A percentile compares a stretch with the other conserved stretches of the same genome.
Conservation (phyloP, 2,113 vertebrate species). For the human region GRCh38 chr17:3593001-3593500, state of each 20-base stretch:
- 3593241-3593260: no score
- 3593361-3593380: not conserved
- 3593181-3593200: no score
- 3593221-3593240: no score
- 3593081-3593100: not conserved
- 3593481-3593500: not conserved
- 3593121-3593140: no score
- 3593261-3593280: no score
- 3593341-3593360: not conserved
- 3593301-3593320: not conserved
- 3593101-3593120: no score
- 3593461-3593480: not conserved
- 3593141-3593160: fast-evolving
- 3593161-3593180: no score
- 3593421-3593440: not conserved
- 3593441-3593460: not conserved
- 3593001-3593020: no score
- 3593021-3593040: not conserved
- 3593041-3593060: not conserved
- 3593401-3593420: fast-evolving
- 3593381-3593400: fast-evolving
- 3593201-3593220: no score
- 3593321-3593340: not conserved
- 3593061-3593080: not conserved
- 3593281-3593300: no score